Percentiles rank a stretch among this genome's conserved stretches.
Conservation (phyloP, 1,140 invertebrate species). For the Neodiprion fabricii region DNA sequence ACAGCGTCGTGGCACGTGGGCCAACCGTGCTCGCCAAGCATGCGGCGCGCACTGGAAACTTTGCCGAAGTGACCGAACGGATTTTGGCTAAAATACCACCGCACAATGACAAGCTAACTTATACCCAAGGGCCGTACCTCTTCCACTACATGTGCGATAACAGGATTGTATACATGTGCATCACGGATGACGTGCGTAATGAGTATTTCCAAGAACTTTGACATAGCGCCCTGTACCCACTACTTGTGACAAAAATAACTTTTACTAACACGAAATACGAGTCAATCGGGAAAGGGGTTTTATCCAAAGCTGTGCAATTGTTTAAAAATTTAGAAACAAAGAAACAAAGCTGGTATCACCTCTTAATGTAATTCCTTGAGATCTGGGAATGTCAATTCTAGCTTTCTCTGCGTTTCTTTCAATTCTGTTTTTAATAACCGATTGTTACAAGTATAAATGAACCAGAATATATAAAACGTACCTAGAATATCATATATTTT, state of each 20-base stretch:
- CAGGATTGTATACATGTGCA: conserved; percentile 89
- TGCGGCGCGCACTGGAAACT: conserved; percentile 91
- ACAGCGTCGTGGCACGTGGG: conserved; percentile 87
- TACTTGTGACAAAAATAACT: neutral
- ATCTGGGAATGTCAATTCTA: too few species aligned
- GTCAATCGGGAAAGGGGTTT: too few species aligned
- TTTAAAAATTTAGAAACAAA: too few species aligned
- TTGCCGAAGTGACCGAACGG: conserved; percentile 92
- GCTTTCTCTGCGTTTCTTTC: too few species aligned
- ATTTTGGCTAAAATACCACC: conserved; percentile 85
- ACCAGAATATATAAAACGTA: too few species aligned
- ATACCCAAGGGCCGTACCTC: conserved; percentile 89
- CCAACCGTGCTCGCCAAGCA: conserved; percentile 87
- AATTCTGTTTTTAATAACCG: too few species aligned
- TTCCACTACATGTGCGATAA: conserved; percentile 93
- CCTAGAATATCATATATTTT: too few species aligned
- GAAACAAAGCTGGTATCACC: too few species aligned
- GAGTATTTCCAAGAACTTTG: neutral
- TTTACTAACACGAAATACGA: too few species aligned
- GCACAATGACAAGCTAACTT: conserved; percentile 88
- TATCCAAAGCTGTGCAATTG: too few species aligned
- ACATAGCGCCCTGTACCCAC: neutral
- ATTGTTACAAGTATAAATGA: too few species aligned
- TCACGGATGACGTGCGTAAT: conserved; percentile 91
- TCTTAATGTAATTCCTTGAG: too few species aligned